Evolutionary conservation across 2,797 vertebrate species (phyloP).

Genomic region (Tympanoctomys barrerae): DNA sequence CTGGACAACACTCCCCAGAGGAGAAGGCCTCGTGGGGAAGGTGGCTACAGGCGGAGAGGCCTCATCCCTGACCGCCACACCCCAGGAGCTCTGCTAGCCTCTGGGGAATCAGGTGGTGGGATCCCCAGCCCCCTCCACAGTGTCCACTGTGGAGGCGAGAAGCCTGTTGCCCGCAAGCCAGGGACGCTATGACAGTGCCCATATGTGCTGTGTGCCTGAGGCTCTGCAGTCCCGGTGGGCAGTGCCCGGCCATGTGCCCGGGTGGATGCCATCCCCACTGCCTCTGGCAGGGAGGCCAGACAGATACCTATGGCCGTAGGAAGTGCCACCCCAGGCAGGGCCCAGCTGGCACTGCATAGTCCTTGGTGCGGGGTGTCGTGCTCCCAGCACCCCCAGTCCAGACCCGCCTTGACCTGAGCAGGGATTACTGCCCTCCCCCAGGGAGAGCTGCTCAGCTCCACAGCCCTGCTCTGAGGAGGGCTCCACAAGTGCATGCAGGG

Average conservation of each 20-base stretch:
- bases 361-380: not conserved
- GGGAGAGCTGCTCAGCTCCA: no score
- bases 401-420: not conserved
- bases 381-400: not conserved
- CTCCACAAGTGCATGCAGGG: no score
- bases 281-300: not conserved
- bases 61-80: not conserved
- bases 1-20: not conserved
- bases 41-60: not conserved
- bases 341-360: no score
- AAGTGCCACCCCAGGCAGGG: not conserved
- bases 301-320: not conserved
- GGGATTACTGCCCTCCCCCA: not conserved
- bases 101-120: no score
- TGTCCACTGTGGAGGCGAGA: fast-evolving
- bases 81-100: not conserved
- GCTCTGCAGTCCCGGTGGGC: no score
- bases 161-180: not conserved
- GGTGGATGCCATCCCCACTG: not conserved
- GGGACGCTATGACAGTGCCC: not conserved
- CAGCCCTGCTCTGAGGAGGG: not conserved
- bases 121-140: not conserved
- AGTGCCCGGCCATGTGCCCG: not conserved
- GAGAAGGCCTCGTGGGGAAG: not conserved
- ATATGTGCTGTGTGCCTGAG: not conserved